Base-by-base conservation (phyloP, 2,888 invertebrate genomes). In the Theretra japonica region DNA sequence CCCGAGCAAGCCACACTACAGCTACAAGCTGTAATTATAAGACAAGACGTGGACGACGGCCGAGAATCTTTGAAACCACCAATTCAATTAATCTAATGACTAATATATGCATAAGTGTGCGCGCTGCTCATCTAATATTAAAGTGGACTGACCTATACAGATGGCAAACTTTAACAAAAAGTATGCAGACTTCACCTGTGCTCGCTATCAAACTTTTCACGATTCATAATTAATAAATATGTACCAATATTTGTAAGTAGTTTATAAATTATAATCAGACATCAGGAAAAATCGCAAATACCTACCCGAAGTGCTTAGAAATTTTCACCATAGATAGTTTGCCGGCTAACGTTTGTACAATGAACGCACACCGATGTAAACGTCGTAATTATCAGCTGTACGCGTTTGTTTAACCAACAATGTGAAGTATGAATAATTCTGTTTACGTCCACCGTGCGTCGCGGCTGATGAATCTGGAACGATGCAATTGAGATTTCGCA, bases 391-490 rank as follows among this genome's bases (percentile, higher is more conserved):
- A 59, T 68, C 68, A 25, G 53, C 11, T 53, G 57, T 62, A 62
- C 48, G 75, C 75, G 74, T 79, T 81, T 81, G 76, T 78, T 77
- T 74, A 71, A 56, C 71, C 75, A 73, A 74, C 73, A 77, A 82
- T 78, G 76, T 77, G 75, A 76, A 74, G 79, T 76, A 77, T 79
- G 78, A 77, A 79, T 81, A 79, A 80, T 76, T 77, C 69, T 82
- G 84, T 85, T 85, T 82, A 82, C 81, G 75, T 79, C 74, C 75
- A 79, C 78, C 76, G 74, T 74, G 76, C 76, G 80, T 73, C 77
- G 77, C 75, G 76, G 75, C 73, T 78, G 75, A 68, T 78, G 79
- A 78, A 85, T 80, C 81, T 83, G 79, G 81, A 77, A 70, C 86
- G 79, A 65, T 82, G 82, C 81, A 81, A 82, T 82, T 80, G 81